Evolutionary conservation across 2,113 vertebrate species (phyloP), one percentile per base, ranked within the genome.

Genomic region (Donacobius atricapilla): DNA sequence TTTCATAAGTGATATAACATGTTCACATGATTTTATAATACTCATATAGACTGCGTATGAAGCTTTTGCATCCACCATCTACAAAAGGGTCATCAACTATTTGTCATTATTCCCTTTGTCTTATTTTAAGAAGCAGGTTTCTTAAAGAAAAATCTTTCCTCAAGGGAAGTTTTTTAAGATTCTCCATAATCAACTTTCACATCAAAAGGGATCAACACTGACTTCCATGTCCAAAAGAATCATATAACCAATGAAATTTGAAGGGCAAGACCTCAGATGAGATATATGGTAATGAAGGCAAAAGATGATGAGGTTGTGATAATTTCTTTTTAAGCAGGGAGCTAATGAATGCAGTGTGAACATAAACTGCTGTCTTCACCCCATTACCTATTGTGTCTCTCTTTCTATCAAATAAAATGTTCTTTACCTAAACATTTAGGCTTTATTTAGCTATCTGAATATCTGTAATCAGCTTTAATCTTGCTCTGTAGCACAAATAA

Each of bases 311-410:
- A 86, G 28, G 40, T 23, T 65, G 35, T 31, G 15, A 27, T 48
- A 10, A 47, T n/a, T 75, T 58, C 7, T 56, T 60, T 83, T 84
- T 53, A 58, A 83, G 24, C 28, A 61, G 16, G 4, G 42, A 78
- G 18, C 1, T 54, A 35, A 71, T 21, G 14, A 4, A 57, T 2
- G 1, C 21, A 35, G 2, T 17, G 4, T 28, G n/a, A 65, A 30
- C 1, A 5, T 44, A 24, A 45, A 20, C 44, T 66, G 13, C 27
- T 71, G 10, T 75, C 56, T 70, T 82, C 48, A 51, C 17, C 22
- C 11, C 13, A 23, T 50, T 87, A 21, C 9, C 24, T 73, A 51
- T n/a, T 69, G 21, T 47, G 10, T 63, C 7, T 82, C 15, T 45
- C 21, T 77, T 48, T n/a, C 10, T 75, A 45, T 86, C 25, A 72